Conservation (phyloP, 2,113 vertebrate genomes). For the Puntigrus tetrazona region DNA sequence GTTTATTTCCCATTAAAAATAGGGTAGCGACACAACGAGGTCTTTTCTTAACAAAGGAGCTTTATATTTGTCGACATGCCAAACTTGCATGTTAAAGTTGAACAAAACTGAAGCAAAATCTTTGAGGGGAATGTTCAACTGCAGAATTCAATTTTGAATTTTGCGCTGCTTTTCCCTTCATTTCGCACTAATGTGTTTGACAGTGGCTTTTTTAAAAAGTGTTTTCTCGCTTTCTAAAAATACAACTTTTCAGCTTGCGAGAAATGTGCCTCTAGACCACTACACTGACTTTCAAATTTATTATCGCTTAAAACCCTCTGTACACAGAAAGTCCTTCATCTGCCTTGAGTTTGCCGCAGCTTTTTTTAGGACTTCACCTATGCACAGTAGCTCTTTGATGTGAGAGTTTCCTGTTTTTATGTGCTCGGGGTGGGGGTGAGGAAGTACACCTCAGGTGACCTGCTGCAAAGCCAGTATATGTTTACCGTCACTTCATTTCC, state of each 20-base stretch:
- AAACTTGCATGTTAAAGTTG: too few relatives aligned
- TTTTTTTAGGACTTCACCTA: conserved; percentile 11
- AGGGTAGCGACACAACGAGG: too few relatives aligned
- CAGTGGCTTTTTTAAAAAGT: neutral
- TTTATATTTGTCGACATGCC: too few relatives aligned
- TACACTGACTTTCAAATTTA: neutral
- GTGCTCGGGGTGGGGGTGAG: conserved; percentile 21
- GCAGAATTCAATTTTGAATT: too few relatives aligned
- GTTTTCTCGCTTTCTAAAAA: too few relatives aligned
- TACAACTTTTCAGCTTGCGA: too few relatives aligned
- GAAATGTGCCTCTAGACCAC: neutral
- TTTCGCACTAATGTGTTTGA: neutral
- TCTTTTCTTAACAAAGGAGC: too few relatives aligned
- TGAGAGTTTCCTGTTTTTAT: conserved; percentile 51
- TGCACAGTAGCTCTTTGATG: conserved; percentile 26
- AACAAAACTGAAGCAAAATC: too few relatives aligned
- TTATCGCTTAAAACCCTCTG: neutral
- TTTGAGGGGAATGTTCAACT: too few relatives aligned
- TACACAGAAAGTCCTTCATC: neutral
- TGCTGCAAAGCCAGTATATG: neutral
- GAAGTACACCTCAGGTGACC: conserved; percentile 34
- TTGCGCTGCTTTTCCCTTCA: too few relatives aligned
- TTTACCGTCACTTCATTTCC: neutral
- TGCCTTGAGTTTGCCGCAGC: neutral
- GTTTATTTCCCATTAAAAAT: too few relatives aligned